phyloP scores from a whole-genome alignment of 2,797 vertebrate genomes.

The Tenualosa thibaudeaui region DNA sequence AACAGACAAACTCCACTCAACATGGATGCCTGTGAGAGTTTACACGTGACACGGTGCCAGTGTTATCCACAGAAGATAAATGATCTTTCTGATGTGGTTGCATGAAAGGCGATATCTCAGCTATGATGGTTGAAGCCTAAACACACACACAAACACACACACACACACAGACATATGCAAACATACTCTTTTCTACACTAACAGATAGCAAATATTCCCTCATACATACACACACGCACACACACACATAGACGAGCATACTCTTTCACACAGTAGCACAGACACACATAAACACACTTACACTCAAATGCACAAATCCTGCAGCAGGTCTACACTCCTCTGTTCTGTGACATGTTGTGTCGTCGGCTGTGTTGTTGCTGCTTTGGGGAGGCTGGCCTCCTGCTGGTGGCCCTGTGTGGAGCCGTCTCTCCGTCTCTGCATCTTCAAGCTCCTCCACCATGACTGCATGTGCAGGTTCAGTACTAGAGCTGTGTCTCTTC shows the following conservation, averaged over 20 bases:
- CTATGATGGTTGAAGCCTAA: not conserved
- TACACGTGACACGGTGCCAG: not conserved
- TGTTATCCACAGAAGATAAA: not conserved
- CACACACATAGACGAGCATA: not conserved
- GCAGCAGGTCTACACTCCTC: not conserved
- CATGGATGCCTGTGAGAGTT: not conserved
- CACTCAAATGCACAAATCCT: not conserved
- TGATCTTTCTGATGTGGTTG: not conserved
- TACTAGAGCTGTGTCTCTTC: not conserved
- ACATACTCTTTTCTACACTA: not conserved
- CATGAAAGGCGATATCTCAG: not conserved
- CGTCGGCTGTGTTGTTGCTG: not conserved
- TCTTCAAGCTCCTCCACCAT: not conserved
- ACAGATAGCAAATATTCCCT: not conserved
- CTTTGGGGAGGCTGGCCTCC: not conserved
- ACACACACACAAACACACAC: conserved; percentile 19
- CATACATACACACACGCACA: not conserved
- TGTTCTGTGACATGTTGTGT: not conserved
- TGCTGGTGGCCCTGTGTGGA: not conserved
- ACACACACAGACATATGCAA: conserved; percentile 4
- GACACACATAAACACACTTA: conserved; percentile 6
- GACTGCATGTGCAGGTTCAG: not conserved
- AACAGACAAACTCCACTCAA: not conserved
- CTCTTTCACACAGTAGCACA: not conserved
- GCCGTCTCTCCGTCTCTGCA: not conserved